phyloP scores from a whole-genome alignment of 2,888 invertebrate genomes.

The Aricia artaxerxes region DNA sequence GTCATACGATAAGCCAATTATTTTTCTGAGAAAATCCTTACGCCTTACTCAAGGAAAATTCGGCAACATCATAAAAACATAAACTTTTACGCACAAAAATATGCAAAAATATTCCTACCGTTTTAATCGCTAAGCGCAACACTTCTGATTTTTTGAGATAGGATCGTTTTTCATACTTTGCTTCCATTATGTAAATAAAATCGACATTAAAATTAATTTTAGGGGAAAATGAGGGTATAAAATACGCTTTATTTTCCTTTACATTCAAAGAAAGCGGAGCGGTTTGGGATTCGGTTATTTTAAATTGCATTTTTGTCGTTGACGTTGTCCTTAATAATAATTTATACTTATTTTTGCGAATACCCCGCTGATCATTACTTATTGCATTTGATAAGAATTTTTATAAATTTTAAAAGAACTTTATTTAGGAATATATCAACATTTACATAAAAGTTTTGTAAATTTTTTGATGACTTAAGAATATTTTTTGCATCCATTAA shows the following conservation, averaged over 20 bases:
- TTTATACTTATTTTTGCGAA: background rate
- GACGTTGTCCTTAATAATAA: background rate
- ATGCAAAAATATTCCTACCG: constrained; percentile 21
- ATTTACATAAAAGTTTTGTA: too few species aligned
- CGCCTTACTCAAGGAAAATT: background rate
- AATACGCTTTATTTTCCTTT: constrained; percentile 9
- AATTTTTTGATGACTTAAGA: too few species aligned
- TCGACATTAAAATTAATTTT: constrained; percentile 67
- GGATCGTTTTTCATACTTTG: constrained; percentile 36
- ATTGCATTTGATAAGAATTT: background rate
- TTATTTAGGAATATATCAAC: too few species aligned
- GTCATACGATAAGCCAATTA: too few species aligned
- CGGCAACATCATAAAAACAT: constrained; percentile 11
- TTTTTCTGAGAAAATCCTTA: background rate
- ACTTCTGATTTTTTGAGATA: constrained; percentile 25
- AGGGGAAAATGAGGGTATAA: constrained; percentile 54
- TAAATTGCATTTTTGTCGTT: constrained; percentile 49
- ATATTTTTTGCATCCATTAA: too few species aligned
- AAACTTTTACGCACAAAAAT: constrained; percentile 6
- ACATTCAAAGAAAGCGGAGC: constrained; percentile 10
- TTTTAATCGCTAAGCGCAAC: constrained; percentile 23
- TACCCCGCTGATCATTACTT: too few species aligned
- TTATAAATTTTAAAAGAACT: background rate
- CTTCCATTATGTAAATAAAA: constrained; percentile 67
- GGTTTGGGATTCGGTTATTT: constrained; percentile 63